Evolutionary conservation across 2,888 invertebrate species (phyloP), one percentile per base, ranked within the genome.

Genomic region (Steinernema scapterisci): DNA sequence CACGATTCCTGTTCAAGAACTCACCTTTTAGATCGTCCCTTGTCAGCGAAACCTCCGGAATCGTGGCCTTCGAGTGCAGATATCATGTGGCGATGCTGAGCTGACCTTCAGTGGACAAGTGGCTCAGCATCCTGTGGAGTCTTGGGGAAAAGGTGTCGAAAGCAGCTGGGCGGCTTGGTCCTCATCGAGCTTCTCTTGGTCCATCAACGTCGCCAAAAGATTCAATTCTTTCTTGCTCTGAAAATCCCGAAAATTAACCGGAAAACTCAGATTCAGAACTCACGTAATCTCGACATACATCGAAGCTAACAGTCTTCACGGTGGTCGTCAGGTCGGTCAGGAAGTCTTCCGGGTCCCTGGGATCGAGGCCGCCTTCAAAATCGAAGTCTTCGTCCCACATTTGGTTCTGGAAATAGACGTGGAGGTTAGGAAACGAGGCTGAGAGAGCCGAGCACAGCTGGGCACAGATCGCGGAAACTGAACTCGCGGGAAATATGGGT

Each of bases 301-400:
- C 63, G 31, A 63, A 63, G 63, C 19, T 31, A 5, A 63, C 31
- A 16, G 63, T n/a, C 31, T 63, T 63, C 16, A 63, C 9, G 1
- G 38, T 27, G 2, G 63, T 63, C 16, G 63, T 38, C 31, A 63
- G 63, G 31, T 63, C 63, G 63, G 31, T 31, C 16, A 63, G 23
- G 63, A 63, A 31, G 27, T 63, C 63, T 2, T 31, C 63, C 9
- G 63, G 63, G 31, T 63, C 31, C 16, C 63, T 9, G 13, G 63
- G 63, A 16, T 63, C 63, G 7, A 63, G 27, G 11, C 16, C 63
- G 16, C 27, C 63, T 9, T 63, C 63, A 31, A 63, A 63, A 27
- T 63, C 63, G 63, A 63, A 27, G 2, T 63, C 63, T 63, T 63
- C 63, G 16, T 63, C 63, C 25, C 27, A 63, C 63, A 63, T 63